Conservation (phyloP, 2,113 vertebrate species). For the Macroglossus sobrinus region DNA sequence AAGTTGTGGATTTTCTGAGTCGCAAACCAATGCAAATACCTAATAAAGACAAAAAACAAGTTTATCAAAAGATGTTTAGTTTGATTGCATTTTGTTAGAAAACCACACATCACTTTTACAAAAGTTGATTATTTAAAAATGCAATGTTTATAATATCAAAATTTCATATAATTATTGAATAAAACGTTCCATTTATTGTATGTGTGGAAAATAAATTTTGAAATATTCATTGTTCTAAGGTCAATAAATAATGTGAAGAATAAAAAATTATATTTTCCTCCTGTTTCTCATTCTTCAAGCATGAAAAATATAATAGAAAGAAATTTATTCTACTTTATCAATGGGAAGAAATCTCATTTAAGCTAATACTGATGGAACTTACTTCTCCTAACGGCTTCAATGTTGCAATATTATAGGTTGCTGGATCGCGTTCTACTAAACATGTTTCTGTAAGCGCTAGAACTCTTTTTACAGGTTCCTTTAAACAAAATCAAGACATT, state of each 20-base stretch:
- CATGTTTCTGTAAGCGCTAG: slow-evolving; percentile 97
- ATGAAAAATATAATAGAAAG: not conserved
- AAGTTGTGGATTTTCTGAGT: slow-evolving; percentile 95
- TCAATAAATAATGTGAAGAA: slow-evolving; percentile 9
- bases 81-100: not conserved
- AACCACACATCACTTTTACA: not conserved
- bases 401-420: slow-evolving; percentile 97
- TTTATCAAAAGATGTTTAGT: slow-evolving; percentile 2
- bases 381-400: slow-evolving; percentile 98
- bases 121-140: slow-evolving; percentile 22
- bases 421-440: slow-evolving; percentile 96
- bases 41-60: slow-evolving; percentile 71
- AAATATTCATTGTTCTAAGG: not conserved
- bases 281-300: not conserved
- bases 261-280: slow-evolving; percentile 3
- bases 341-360: not conserved
- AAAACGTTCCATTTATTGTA: not conserved
- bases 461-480: slow-evolving; percentile 96
- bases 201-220: slow-evolving; percentile 7
- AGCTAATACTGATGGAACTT: slow-evolving; percentile 56
- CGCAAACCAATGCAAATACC: slow-evolving; percentile 98
- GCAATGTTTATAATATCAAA: slow-evolving; percentile 15
- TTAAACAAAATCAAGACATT: slow-evolving; percentile 54
- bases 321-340: slow-evolving; percentile 22
- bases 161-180: slow-evolving; percentile 1